Evolutionary conservation across 2,888 invertebrate species (phyloP).

Genomic region (Ophioninae sp.): DNA sequence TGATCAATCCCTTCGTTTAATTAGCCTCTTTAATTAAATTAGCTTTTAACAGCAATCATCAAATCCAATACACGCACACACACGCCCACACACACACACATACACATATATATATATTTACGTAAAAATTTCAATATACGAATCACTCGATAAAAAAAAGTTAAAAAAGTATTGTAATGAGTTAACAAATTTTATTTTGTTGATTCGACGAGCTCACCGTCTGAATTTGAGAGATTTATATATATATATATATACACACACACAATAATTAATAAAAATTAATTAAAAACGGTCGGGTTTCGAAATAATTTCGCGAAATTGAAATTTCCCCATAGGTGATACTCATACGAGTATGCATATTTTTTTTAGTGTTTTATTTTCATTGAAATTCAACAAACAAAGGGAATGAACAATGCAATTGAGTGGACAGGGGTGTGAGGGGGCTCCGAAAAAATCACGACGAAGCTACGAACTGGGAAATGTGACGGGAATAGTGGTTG

Average conservation of each 20-base stretch:
- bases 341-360: not conserved
- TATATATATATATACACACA: too few species aligned
- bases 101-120: not conserved
- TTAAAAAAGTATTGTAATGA: not conserved
- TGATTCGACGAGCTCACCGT: not conserved
- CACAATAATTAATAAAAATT: not conserved
- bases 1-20: not conserved
- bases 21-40: too few species aligned
- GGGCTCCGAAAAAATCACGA: constrained; percentile 10
- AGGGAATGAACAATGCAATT: not conserved
- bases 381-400: constrained; percentile 29
- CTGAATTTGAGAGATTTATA: too few species aligned
- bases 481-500: constrained; percentile 20
- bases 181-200: not conserved
- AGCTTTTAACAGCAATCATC: too few species aligned
- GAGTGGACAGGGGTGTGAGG: not conserved
- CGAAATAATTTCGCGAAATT: not conserved
- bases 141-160: not conserved
- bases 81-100: too few species aligned
- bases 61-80: too few species aligned
- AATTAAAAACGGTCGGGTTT: not conserved
- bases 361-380: constrained; percentile 27
- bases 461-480: constrained; percentile 2
- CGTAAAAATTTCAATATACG: not conserved
- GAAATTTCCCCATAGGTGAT: not conserved